phyloP scores from a whole-genome alignment of 2,797 vertebrate genomes.

The Gephyroberyx darwinii region DNA sequence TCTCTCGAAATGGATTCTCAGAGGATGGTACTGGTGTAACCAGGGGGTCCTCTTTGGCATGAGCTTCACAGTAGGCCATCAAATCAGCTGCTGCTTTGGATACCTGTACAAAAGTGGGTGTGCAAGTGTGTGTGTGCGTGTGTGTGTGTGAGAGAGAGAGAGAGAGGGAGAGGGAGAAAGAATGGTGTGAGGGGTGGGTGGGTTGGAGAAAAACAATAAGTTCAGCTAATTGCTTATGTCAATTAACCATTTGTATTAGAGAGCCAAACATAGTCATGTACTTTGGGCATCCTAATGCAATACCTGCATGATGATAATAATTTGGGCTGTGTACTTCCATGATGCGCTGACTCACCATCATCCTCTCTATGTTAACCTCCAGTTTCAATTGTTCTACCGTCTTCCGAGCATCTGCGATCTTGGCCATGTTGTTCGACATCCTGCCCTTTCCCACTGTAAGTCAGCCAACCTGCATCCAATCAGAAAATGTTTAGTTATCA shows the following conservation, averaged over 20 bases:
- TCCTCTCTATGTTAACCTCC: slow-evolving; percentile 93
- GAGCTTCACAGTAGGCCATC: slow-evolving; percentile 88
- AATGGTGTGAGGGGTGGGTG: too few species aligned
- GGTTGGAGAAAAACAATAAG: neutral
- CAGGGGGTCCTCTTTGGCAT: slow-evolving; percentile 89
- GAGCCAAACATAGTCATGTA: too few species aligned
- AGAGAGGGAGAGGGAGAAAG: too few species aligned
- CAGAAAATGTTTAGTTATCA: slow-evolving; percentile 1
- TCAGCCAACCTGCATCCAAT: slow-evolving; percentile 46
- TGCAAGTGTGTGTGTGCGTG: neutral
- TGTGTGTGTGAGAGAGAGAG: too few species aligned
- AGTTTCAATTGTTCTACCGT: slow-evolving; percentile 92
- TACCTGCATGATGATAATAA: too few species aligned
- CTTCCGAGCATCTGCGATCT: slow-evolving; percentile 91
- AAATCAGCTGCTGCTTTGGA: slow-evolving; percentile 91
- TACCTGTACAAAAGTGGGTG: slow-evolving; percentile 76
- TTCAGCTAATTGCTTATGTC: too few species aligned
- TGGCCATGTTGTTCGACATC: slow-evolving; percentile 96
- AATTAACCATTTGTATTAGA: neutral
- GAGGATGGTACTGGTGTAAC: slow-evolving; percentile 77
- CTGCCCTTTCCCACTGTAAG: slow-evolving; percentile 23
- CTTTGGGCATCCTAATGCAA: neutral
- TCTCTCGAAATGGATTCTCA: slow-evolving; percentile 85
- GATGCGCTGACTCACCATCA: slow-evolving; percentile 84
- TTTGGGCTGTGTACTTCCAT: neutral